Evolutionary conservation across 2,888 invertebrate genomes (phyloP).

Genomic region (Drosophila parthenogenetica): DNA sequence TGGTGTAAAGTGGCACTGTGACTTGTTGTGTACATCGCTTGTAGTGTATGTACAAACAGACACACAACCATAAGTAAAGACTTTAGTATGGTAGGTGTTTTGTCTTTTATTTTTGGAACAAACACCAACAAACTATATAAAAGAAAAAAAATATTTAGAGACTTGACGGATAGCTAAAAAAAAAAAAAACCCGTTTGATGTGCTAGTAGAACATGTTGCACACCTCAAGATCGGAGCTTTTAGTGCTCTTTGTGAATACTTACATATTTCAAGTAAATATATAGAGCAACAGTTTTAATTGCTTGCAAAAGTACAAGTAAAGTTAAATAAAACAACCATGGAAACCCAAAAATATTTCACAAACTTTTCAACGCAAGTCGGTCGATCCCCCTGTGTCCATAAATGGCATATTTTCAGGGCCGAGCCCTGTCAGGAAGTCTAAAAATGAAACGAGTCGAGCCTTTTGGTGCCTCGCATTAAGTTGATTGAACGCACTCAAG

Average conservation of each 20-base stretch:
- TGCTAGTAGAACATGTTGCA: constrained; percentile 75
- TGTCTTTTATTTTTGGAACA: constrained; percentile 69
- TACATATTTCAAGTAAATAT: constrained; percentile 18
- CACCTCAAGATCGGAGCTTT: constrained; percentile 41
- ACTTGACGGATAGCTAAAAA: constrained; percentile 52
- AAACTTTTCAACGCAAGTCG: too few species aligned
- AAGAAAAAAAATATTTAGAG: constrained; percentile 17
- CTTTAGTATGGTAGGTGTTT: constrained; percentile 33
- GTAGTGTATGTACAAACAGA: constrained; percentile 1
- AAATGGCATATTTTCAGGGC: constrained; percentile 74
- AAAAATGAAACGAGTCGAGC: constrained; percentile 57
- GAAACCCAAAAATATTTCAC: background rate
- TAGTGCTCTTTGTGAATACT: constrained; percentile 17
- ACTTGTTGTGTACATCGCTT: constrained; percentile 33
- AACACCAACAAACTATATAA: constrained; percentile 44
- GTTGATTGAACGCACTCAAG: constrained; percentile 78
- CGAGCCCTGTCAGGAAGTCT: constrained; percentile 68
- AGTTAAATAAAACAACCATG: too few species aligned
- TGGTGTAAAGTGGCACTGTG: constrained; percentile 58
- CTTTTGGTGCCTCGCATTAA: constrained; percentile 45
- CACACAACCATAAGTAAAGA: background rate
- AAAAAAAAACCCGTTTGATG: constrained; percentile 73
- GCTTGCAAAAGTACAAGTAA: constrained; percentile 24
- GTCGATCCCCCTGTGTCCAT: constrained; percentile 43
- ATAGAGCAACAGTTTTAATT: constrained; percentile 59